phyloP scores from a whole-genome alignment of 2,113 vertebrate species.

The Bolborhynchus lineola region DNA sequence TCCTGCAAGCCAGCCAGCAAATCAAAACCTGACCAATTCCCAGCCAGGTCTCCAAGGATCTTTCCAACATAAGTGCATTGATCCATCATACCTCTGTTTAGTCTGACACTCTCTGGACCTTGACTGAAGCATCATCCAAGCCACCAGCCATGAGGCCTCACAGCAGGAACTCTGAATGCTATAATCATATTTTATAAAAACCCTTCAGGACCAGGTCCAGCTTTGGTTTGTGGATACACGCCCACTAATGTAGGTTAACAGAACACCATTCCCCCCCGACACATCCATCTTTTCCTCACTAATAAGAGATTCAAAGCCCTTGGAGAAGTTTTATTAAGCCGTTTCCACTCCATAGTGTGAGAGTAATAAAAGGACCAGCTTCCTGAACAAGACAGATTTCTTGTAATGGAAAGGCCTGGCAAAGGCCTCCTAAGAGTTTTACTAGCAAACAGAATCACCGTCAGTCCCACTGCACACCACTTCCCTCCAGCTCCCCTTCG shows the following conservation, averaged over 20 bases:
- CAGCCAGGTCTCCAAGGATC: neutral
- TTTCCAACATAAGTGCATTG: neutral
- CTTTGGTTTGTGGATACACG: neutral
- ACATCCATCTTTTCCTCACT: rapidly evolving
- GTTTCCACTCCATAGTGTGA: neutral
- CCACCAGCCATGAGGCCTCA: neutral
- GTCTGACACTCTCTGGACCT: neutral
- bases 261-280: neutral
- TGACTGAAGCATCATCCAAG: neutral
- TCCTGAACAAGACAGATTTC: neutral
- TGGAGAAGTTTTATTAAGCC: neutral
- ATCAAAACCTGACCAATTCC: neutral
- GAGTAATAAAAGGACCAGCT: neutral
- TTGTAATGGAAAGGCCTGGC: neutral
- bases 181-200: neutral
- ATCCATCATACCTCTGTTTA: neutral
- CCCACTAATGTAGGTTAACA: neutral
- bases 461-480: neutral
- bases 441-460: neutral
- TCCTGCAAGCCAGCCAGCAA: constrained; percentile 1
- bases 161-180: neutral
- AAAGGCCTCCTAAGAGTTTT: neutral
- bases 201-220: neutral
- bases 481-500: neutral
- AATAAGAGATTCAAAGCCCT: neutral